phyloP scores from a whole-genome alignment of 2,888 invertebrate genomes.

The Rhingia campestris region DNA sequence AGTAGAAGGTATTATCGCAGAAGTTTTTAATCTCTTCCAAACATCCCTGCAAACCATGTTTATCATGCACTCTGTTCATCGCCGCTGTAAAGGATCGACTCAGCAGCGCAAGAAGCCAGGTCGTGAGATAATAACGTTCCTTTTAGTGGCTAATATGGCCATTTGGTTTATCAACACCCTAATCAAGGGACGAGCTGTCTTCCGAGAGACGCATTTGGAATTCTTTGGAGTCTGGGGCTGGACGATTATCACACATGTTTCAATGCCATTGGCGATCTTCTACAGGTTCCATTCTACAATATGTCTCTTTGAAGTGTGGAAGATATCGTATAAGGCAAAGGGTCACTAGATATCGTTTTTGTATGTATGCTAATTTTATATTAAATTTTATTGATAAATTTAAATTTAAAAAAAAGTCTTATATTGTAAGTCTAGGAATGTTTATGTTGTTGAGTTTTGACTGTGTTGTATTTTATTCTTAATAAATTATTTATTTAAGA shows the following conservation, averaged over 20 bases:
- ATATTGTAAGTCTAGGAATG: conserved; percentile 23
- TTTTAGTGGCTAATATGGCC: conserved; percentile 91
- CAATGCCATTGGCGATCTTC: conserved; percentile 94
- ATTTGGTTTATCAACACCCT: conserved; percentile 94
- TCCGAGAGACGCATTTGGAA: conserved; percentile 90
- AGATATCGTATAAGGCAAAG: conserved; percentile 91
- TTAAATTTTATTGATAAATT: conserved; percentile 26
- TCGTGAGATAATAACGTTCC: conserved; percentile 92
- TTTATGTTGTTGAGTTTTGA: conserved; percentile 14
- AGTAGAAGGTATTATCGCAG: conserved; percentile 87
- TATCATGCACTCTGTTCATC: conserved; percentile 89
- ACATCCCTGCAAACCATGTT: conserved; percentile 91
- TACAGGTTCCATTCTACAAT: conserved; percentile 96
- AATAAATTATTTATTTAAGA: conserved; percentile 46
- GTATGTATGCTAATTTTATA: conserved; percentile 14
- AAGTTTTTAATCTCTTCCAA: conserved; percentile 89
- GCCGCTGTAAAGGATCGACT: conserved; percentile 88
- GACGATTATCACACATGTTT: conserved; percentile 95
- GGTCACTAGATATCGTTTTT: conserved; percentile 73
- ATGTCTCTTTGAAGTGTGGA: conserved; percentile 96
- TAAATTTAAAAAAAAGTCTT: conserved; percentile 10
- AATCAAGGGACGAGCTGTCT: conserved; percentile 92
- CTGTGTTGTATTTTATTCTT: conserved; percentile 27
- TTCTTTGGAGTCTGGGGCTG: conserved; percentile 95
- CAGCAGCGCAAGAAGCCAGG: conserved; percentile 91